Conservation (phyloP, 1,140 invertebrate genomes). For the Microplitis demolitor region DNA sequence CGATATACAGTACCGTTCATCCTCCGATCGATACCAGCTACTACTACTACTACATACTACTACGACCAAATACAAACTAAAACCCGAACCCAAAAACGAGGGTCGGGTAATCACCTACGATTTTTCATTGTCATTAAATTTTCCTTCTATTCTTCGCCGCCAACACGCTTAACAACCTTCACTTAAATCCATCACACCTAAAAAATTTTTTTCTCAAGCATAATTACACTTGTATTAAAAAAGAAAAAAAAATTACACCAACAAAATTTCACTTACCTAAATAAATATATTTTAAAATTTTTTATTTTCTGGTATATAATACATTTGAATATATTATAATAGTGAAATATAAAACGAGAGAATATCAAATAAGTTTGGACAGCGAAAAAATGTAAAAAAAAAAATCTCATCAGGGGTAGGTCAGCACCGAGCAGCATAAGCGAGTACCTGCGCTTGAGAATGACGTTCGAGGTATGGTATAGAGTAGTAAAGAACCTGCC, state of each 20-base stretch:
- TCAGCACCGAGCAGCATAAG: constrained; percentile 6
- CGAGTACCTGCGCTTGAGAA: constrained; percentile 13
- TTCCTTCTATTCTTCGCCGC: neutral
- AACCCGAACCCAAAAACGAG: constrained; percentile 19
- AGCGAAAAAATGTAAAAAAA: neutral
- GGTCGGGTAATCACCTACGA: constrained; percentile 32
- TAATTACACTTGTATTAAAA: neutral
- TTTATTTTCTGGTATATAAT: too few species aligned
- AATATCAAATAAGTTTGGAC: neutral
- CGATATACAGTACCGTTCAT: neutral
- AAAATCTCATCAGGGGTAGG: constrained; percentile 19
- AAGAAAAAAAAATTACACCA: too few species aligned
- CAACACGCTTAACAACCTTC: neutral
- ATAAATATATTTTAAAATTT: too few species aligned
- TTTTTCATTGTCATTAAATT: constrained; percentile 27
- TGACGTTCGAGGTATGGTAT: constrained; percentile 7
- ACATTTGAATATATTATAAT: neutral
- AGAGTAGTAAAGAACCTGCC: neutral
- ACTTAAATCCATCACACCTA: neutral
- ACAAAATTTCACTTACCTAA: too few species aligned
- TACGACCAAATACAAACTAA: neutral
- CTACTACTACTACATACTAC: too few species aligned
- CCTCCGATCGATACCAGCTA: constrained; percentile 26
- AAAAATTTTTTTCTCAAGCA: too few species aligned
- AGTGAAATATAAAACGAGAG: neutral